These are phyloP conservation scores for Thecophora atra DNA, from an alignment of 2,888 invertebrate genomes.

Conservation along the genomic window DNA sequence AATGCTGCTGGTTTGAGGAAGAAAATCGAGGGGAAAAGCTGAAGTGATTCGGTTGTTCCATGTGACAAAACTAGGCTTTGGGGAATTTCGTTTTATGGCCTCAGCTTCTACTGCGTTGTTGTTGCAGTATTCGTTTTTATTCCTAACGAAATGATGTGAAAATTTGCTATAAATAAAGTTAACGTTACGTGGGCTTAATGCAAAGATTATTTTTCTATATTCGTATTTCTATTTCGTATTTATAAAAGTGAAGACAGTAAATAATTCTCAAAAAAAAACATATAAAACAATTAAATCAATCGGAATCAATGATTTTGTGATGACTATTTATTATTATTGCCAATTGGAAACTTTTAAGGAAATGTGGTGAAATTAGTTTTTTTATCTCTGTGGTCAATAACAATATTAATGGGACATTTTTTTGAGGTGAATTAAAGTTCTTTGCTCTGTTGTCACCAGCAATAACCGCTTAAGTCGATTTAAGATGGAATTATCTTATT, in stretches of 20 bases:
- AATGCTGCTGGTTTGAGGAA: slow-evolving; percentile 49
- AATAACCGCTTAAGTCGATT: too few relatives aligned
- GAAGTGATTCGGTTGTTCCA: slow-evolving; percentile 1
- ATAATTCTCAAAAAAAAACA: not conserved
- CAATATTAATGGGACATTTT: too few relatives aligned
- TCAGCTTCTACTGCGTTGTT: slow-evolving; percentile 36
- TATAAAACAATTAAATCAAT: not conserved
- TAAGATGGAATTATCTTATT: too few relatives aligned
- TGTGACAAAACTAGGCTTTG: slow-evolving; percentile 32
- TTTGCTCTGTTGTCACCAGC: too few relatives aligned
- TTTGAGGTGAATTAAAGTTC: too few relatives aligned
- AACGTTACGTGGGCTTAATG: slow-evolving; percentile 18
- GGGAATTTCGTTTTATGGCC: slow-evolving; percentile 42
- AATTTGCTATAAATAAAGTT: slow-evolving; percentile 34
- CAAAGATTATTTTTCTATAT: too few relatives aligned
- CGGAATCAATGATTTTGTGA: too few relatives aligned
- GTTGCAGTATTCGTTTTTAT: slow-evolving; percentile 27
- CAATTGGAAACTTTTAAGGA: too few relatives aligned
- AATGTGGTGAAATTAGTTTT: too few relatives aligned
- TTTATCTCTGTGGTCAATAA: too few relatives aligned
- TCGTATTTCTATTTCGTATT: not conserved
- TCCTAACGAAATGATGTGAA: slow-evolving; percentile 40
- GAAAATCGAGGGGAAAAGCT: not conserved
- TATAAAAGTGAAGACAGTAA: not conserved
- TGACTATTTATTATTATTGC: too few relatives aligned